Base-by-base conservation (phyloP, 2,797 vertebrate genomes). In the Odontamblyopus lacepedii region DNA sequence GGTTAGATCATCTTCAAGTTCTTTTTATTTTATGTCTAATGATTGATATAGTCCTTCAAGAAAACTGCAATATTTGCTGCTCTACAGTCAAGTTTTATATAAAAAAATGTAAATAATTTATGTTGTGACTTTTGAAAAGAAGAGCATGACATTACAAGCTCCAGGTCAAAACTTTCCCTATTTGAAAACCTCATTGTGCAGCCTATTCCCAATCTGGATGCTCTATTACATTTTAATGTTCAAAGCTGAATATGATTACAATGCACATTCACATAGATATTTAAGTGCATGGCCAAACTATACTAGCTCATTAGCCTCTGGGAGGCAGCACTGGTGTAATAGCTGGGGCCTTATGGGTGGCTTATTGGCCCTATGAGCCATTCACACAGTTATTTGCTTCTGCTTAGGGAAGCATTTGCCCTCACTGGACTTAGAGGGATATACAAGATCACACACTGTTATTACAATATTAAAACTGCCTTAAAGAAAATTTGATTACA, bases 261-360 rank as follows among this genome's bases (percentile, higher is more conserved):
- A 75, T 67, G 48, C 27, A 73, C 4, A 56, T 78, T 74, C 67
- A 68, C 48, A 65, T 57, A 69, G 27, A 81, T 67, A 70, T 73
- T 73, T 72, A 82, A 88, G 67, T 85, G 23, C 23, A 23, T 23
- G 82, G 76, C 75, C 76, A 70, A 57, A 16, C 41, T 67, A 71
- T 67, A 76, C 70, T 77, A 68, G 74, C 81, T 83, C 79, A 86
- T 87, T 89, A 88, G 73, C 78, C 72, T 83, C 73, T 77, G 75
- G 65, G 82, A 78, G 71, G 64, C 63, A 84, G 78, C 67, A 51
- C 72, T 51, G 48, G 63, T 63, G 70, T 79, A 70, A 88, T 81
- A 81, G 78, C 70, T 67, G 66, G 67, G 73, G 69, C 73, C 72
- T 66, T 82, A 87, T 78, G 73, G 79, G 70, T 55, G 78, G 69